Percentiles rank a stretch among this genome's conserved stretches.
Evolutionary conservation across 35 echinoderm and acorn worm species (phyloP).

Genomic region (Lytechinus variegatus): DNA sequence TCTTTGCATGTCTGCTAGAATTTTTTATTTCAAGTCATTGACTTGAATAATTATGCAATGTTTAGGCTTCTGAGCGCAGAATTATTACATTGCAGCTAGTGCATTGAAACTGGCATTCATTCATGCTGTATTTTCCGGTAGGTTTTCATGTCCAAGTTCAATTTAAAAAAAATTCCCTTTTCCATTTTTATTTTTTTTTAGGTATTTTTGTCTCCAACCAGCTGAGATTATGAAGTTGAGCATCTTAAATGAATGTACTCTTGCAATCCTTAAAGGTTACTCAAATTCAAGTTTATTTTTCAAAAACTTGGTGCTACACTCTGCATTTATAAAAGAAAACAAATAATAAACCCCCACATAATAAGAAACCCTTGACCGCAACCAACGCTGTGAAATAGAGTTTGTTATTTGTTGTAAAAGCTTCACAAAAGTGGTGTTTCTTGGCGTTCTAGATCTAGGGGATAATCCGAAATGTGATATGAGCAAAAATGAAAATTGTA

Average conservation of each 20-base stretch:
- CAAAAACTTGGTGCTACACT: not conserved
- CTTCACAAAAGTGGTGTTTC: not conserved
- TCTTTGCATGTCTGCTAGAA: too few relatives aligned
- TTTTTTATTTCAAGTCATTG: too few relatives aligned
- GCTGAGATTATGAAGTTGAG: not conserved
- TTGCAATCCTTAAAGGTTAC: not conserved
- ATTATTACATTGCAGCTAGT: too few relatives aligned
- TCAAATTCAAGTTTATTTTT: not conserved
- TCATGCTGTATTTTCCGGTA: too few relatives aligned
- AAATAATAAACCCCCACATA: not conserved
- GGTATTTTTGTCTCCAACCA: too few relatives aligned
- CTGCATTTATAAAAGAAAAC: not conserved
- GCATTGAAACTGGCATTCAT: too few relatives aligned
- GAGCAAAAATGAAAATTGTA: conserved; percentile 14
- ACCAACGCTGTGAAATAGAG: not conserved
- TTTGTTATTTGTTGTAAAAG: not conserved
- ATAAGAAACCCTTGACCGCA: not conserved
- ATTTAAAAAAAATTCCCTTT: not conserved
- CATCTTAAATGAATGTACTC: not conserved
- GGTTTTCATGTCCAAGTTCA: too few relatives aligned
- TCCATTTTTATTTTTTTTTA: not conserved
- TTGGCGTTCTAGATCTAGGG: not conserved
- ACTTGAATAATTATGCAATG: too few relatives aligned
- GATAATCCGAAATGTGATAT: conserved; percentile 5
- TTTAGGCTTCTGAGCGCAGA: too few relatives aligned